Percentiles rank a stretch among this genome's conserved stretches.
phyloP scores from a whole-genome alignment of 1,140 invertebrate species.

The Popillia japonica region DNA sequence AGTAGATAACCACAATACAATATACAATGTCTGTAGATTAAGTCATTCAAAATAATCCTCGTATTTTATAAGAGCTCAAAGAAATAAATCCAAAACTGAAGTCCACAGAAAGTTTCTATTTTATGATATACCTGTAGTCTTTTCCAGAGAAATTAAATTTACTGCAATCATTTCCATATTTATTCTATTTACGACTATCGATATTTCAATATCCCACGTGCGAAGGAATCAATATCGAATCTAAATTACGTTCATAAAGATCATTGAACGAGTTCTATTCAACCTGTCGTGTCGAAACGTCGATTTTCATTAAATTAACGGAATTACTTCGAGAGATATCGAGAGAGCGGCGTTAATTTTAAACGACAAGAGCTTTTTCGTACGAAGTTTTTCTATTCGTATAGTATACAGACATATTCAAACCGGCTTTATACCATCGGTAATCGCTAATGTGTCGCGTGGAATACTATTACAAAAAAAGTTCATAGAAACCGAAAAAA shows the following conservation, averaged over 20 bases:
- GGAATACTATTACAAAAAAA: no score
- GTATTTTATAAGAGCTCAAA: background rate
- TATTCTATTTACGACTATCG: background rate
- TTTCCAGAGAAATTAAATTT: slow-evolving; percentile 8
- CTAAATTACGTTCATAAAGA: slow-evolving; percentile 11
- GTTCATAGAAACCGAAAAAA: no score
- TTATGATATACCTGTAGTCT: background rate
- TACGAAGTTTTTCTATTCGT: no score
- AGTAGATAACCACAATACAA: no score
- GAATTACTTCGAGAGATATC: slow-evolving; percentile 3
- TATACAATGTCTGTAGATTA: no score
- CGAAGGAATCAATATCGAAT: background rate
- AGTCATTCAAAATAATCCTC: no score
- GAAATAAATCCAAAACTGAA: background rate
- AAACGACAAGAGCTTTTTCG: background rate
- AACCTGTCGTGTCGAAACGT: background rate
- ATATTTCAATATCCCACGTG: slow-evolving; percentile 5
- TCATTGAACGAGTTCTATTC: background rate
- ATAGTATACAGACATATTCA: no score
- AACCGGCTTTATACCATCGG: no score
- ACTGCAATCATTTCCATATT: background rate
- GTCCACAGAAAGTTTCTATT: background rate
- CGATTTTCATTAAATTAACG: slow-evolving; percentile 10
- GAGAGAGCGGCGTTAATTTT: background rate
- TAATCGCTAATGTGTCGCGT: no score